Percentiles rank a stretch among this genome's conserved stretches.
Evolutionary conservation across 2,888 invertebrate species (phyloP).

Genomic region (Cantharis rufa): DNA sequence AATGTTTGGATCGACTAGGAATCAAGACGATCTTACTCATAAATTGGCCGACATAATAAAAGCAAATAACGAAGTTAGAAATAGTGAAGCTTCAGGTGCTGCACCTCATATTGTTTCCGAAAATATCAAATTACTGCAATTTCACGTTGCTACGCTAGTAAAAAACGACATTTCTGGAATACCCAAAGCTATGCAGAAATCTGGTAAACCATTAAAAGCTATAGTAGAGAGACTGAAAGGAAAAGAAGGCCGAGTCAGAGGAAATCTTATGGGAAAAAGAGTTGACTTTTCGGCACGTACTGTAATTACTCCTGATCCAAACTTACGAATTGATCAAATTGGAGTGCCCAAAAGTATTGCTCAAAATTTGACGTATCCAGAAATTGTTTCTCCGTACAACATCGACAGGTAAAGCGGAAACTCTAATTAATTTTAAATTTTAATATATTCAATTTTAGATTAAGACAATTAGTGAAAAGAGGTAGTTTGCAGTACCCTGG

Average conservation of each 20-base stretch:
- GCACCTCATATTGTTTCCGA: slow-evolving; percentile 97
- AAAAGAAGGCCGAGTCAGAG: slow-evolving; percentile 98
- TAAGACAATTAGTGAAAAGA: slow-evolving; percentile 91
- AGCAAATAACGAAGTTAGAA: slow-evolving; percentile 91
- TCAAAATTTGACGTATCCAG: slow-evolving; percentile 98
- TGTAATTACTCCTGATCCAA: slow-evolving; percentile 96
- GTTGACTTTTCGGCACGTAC: slow-evolving; percentile 99
- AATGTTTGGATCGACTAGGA: slow-evolving; percentile 98
- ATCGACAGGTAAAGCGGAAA: slow-evolving; percentile 76
- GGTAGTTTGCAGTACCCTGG: slow-evolving; percentile 99
- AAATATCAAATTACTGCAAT: slow-evolving; percentile 97
- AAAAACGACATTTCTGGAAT: slow-evolving; percentile 98
- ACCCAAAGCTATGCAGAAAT: slow-evolving; percentile 98
- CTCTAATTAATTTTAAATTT: background rate
- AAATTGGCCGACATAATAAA: slow-evolving; percentile 98
- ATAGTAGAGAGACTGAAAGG: slow-evolving; percentile 92
- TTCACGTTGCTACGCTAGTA: slow-evolving; percentile 96
- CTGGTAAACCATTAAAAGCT: slow-evolving; percentile 97
- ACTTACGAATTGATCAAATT: slow-evolving; percentile 92
- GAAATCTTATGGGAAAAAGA: slow-evolving; percentile 99
- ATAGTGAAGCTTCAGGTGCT: slow-evolving; percentile 95
- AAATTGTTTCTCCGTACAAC: slow-evolving; percentile 98
- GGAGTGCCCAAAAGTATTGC: slow-evolving; percentile 96
- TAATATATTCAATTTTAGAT: slow-evolving; percentile 47
- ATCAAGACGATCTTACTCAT: slow-evolving; percentile 98